phyloP scores from a whole-genome alignment of 2,888 invertebrate genomes.

The Nymphalis polychloros region DNA sequence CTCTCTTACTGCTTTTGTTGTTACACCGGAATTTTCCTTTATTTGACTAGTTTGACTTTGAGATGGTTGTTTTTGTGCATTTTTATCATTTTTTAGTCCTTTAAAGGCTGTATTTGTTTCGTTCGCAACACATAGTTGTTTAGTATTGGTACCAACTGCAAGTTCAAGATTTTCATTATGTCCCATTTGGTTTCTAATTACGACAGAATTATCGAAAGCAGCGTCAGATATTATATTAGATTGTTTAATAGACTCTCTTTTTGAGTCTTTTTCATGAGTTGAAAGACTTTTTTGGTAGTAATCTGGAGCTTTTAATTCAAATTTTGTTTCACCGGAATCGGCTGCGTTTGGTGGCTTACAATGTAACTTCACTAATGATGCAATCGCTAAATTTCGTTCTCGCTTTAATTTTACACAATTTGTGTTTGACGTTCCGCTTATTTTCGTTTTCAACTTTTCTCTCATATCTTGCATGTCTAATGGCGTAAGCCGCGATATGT shows the following conservation, averaged over 20 bases:
- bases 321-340: slow-evolving; percentile 24
- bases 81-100: neutral
- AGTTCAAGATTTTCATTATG: neutral
- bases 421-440: slow-evolving; percentile 47
- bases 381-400: slow-evolving; percentile 61
- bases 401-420: slow-evolving; percentile 47
- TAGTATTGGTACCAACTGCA: neutral
- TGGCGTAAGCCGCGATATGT: slow-evolving; percentile 27
- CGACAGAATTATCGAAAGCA: neutral
- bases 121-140: neutral
- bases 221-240: neutral
- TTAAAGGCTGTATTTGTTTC: neutral
- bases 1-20: slow-evolving; percentile 33
- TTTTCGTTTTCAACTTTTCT: slow-evolving; percentile 49
- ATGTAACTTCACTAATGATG: slow-evolving; percentile 54
- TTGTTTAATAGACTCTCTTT: neutral
- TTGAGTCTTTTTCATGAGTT: neutral
- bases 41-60: neutral
- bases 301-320: slow-evolving; percentile 54
- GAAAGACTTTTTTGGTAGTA: slow-evolving; percentile 45
- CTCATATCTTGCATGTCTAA: slow-evolving; percentile 40
- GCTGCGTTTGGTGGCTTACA: slow-evolving; percentile 34
- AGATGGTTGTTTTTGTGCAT: neutral
- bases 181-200: neutral
- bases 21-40: neutral